These are phyloP conservation scores for Drosophila demipolita DNA, from an alignment of 2,888 invertebrate genomes.

Conservation along the genomic window DNA sequence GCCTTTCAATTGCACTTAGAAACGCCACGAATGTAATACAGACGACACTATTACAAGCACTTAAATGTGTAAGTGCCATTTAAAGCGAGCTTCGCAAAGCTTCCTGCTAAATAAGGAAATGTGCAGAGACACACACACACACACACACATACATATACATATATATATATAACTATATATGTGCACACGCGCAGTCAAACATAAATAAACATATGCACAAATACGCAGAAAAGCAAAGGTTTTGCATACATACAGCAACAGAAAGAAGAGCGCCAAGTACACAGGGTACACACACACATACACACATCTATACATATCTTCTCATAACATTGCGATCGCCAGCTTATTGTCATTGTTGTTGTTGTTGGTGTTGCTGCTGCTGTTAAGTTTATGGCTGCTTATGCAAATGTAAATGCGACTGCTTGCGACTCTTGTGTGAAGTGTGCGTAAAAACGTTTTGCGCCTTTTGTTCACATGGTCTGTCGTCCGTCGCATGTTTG, in stretches of 20 bases:
- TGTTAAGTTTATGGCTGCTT: constrained; percentile 73
- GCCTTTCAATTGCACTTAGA: not conserved
- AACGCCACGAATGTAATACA: not conserved
- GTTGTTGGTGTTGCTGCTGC: constrained; percentile 30
- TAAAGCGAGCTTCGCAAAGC: constrained; percentile 35
- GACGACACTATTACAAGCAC: constrained; percentile 22
- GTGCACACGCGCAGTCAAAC: not conserved
- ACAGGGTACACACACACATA: constrained; percentile 8
- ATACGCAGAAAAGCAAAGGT: constrained; percentile 41
- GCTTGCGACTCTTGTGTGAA: constrained; percentile 45
- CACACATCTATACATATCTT: constrained; percentile 8
- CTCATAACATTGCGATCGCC: constrained; percentile 46
- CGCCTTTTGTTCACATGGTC: constrained; percentile 78
- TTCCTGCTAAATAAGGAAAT: constrained; percentile 58
- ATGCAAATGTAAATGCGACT: constrained; percentile 73
- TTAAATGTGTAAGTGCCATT: constrained; percentile 29
- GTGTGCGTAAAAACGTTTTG: constrained; percentile 77
- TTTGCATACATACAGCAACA: constrained; percentile 30
- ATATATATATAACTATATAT: not conserved
- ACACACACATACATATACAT: constrained; percentile 1
- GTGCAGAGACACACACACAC: constrained; percentile 8
- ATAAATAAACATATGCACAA: constrained; percentile 7
- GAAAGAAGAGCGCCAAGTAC: constrained; percentile 42
- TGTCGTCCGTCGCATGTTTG: constrained; percentile 31
- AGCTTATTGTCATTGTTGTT: constrained; percentile 19